phyloP scores from a whole-genome alignment of 2,797 vertebrate genomes.

The Poeciliopsis turneri region DNA sequence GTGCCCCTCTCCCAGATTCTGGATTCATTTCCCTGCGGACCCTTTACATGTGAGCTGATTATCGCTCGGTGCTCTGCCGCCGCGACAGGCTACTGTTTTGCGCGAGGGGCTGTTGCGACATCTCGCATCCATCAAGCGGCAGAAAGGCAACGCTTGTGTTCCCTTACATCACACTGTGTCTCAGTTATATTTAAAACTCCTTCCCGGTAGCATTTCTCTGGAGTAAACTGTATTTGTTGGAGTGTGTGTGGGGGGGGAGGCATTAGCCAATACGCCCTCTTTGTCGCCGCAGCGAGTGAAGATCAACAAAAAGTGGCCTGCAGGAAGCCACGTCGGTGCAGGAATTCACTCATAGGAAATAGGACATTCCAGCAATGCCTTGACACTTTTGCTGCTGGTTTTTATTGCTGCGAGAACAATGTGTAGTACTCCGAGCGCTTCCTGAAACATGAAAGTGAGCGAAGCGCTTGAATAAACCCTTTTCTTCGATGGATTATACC shows the following conservation, averaged over 20 bases:
- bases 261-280: constrained; percentile 67
- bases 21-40: constrained; percentile 50
- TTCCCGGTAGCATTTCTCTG: constrained; percentile 49
- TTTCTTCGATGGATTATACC: constrained; percentile 63
- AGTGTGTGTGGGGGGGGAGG: constrained; percentile 47
- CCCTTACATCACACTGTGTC: constrained; percentile 35
- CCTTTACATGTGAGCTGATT: constrained; percentile 44
- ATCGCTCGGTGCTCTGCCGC: constrained; percentile 35
- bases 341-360: constrained; percentile 73
- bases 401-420: constrained; percentile 71
- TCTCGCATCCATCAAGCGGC: constrained; percentile 46
- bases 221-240: constrained; percentile 55
- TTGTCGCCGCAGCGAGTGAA: constrained; percentile 68
- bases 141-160: constrained; percentile 37
- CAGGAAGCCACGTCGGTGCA: constrained; percentile 71
- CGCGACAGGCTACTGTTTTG: constrained; percentile 54
- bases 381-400: constrained; percentile 67
- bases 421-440: constrained; percentile 59
- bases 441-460: constrained; percentile 73
- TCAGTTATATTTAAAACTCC: constrained; percentile 34
- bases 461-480: constrained; percentile 34
- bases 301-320: constrained; percentile 63
- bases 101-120: constrained; percentile 36
- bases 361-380: constrained; percentile 80
- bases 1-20: constrained; percentile 54